These are phyloP conservation scores for Papilio dardanus DNA, from an alignment of 1,140 invertebrate species.

Conservation along the genomic window DNA sequence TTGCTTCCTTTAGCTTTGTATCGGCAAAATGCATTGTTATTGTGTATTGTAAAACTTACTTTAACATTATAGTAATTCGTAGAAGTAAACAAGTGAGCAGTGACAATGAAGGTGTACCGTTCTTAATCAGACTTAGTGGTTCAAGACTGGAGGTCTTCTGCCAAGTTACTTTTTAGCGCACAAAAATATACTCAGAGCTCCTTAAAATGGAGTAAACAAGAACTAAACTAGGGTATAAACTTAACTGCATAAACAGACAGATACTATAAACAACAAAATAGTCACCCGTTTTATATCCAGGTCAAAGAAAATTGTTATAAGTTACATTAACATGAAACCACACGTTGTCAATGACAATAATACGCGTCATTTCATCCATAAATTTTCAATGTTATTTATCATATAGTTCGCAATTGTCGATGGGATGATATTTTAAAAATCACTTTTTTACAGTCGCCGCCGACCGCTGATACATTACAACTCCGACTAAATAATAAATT, in stretches of 20 bases:
- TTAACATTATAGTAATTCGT: too few species aligned
- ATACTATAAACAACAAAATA: too few species aligned
- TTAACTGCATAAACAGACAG: too few species aligned
- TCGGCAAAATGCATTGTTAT: conserved; percentile 31
- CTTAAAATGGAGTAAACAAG: too few species aligned
- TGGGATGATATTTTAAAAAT: not conserved
- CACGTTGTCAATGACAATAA: conserved; percentile 6
- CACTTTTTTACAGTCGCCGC: not conserved
- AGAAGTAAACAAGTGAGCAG: too few species aligned
- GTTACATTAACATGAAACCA: not conserved
- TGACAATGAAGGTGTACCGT: too few species aligned
- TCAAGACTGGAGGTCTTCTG: too few species aligned
- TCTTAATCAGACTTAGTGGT: too few species aligned
- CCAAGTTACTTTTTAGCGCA: too few species aligned
- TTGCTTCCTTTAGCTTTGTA: conserved; percentile 53
- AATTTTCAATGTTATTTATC: not conserved
- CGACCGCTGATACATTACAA: not conserved
- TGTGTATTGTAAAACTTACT: not conserved
- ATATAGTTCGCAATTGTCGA: not conserved
- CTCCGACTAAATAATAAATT: conserved; percentile 17
- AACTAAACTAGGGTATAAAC: too few species aligned
- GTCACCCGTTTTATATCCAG: not conserved
- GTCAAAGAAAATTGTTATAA: not conserved
- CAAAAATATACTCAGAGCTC: too few species aligned
- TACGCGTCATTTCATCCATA: not conserved